Evolutionary conservation across 2,888 invertebrate species (phyloP).

Genomic region (Agrotis exclamationis): DNA sequence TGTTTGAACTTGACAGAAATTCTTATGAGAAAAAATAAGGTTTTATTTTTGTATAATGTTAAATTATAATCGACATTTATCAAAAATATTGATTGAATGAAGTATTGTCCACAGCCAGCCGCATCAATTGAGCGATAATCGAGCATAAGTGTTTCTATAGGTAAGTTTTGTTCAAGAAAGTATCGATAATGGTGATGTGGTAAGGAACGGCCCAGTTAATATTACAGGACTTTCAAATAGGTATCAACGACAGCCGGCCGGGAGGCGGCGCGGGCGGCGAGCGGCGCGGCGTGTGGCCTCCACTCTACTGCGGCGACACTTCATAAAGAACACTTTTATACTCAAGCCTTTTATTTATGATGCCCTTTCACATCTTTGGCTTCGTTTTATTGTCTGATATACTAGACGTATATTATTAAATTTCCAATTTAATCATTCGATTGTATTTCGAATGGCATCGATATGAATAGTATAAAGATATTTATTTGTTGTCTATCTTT

Average conservation of each 20-base stretch:
- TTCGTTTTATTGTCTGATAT: slow-evolving; percentile 84
- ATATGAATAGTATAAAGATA: slow-evolving; percentile 38
- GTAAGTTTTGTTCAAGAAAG: slow-evolving; percentile 40
- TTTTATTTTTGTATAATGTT: not conserved
- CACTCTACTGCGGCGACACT: slow-evolving; percentile 85
- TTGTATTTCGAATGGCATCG: slow-evolving; percentile 49
- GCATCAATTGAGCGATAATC: not conserved
- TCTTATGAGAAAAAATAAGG: slow-evolving; percentile 6
- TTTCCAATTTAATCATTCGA: slow-evolving; percentile 74
- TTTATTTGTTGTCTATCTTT: slow-evolving; percentile 32
- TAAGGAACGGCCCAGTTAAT: slow-evolving; percentile 79
- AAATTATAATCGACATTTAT: not conserved
- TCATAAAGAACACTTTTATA: slow-evolving; percentile 91
- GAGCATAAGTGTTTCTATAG: not conserved
- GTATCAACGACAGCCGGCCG: slow-evolving; percentile 85
- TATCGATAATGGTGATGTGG: slow-evolving; percentile 76
- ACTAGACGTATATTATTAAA: slow-evolving; percentile 79
- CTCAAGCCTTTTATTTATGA: slow-evolving; percentile 89
- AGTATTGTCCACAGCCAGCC: not conserved
- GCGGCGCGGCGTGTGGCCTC: slow-evolving; percentile 68
- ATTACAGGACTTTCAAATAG: slow-evolving; percentile 89
- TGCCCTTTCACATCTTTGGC: slow-evolving; percentile 85
- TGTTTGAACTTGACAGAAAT: not conserved
- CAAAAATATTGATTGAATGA: not conserved
- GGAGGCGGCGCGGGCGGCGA: slow-evolving; percentile 54